phyloP scores from a whole-genome alignment of 2,797 vertebrate species.

The Hippocampus kuda region DNA sequence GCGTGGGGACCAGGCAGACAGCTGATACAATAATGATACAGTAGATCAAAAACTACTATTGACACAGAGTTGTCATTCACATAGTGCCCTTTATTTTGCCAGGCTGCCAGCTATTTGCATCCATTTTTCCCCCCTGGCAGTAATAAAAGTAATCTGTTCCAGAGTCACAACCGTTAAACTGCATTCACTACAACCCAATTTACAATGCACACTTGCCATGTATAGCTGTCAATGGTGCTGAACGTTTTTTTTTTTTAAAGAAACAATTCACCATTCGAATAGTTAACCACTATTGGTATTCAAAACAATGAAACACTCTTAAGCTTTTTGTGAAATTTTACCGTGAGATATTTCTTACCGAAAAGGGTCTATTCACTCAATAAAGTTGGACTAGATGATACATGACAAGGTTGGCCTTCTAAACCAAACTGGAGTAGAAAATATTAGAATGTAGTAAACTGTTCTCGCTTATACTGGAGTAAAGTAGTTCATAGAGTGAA shows the following conservation, averaged over 20 bases:
- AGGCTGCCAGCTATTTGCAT: neutral
- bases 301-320: too few relatives aligned
- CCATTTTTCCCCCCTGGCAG: neutral
- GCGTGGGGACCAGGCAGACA: neutral
- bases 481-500: neutral
- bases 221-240: too few relatives aligned
- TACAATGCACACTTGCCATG: too few relatives aligned
- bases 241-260: too few relatives aligned
- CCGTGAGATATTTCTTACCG: too few relatives aligned
- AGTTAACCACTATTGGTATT: too few relatives aligned
- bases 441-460: neutral
- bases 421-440: neutral
- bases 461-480: neutral
- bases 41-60: neutral
- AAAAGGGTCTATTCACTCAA: too few relatives aligned
- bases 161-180: neutral
- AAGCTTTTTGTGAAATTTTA: too few relatives aligned
- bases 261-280: too few relatives aligned
- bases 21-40: constrained; percentile 1
- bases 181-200: too few relatives aligned
- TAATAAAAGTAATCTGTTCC: neutral
- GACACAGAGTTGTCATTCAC: neutral
- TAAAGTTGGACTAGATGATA: too few relatives aligned
- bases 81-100: neutral
- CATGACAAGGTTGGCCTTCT: neutral